phyloP scores from a whole-genome alignment of 92 coral and sea anemone species.

The Palythoa grandiflora region DNA sequence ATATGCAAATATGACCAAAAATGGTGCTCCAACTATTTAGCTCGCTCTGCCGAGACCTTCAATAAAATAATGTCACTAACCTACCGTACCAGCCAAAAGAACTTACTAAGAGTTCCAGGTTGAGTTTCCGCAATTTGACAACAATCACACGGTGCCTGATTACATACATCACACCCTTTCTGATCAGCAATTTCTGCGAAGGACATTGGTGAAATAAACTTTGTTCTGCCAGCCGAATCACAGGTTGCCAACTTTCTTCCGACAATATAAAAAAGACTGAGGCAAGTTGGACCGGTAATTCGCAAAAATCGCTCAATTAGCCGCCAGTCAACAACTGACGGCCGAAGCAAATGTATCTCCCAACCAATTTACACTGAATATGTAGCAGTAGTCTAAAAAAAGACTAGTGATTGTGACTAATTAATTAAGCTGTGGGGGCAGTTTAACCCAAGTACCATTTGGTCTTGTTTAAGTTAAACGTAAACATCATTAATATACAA shows the following conservation, averaged over 20 bases:
- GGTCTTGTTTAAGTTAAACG: not conserved
- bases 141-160: not conserved
- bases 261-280: not conserved
- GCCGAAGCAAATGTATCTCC: not conserved
- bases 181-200: too few species aligned
- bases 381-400: not conserved
- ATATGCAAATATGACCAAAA: too few species aligned
- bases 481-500: too few species aligned
- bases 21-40: not conserved
- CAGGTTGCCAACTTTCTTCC: too few species aligned
- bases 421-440: not conserved
- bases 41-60: too few species aligned
- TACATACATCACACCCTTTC: not conserved
- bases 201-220: too few species aligned
- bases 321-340: not conserved
- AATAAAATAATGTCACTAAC: not conserved
- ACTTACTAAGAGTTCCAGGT: not conserved
- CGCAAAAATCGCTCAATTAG: not conserved
- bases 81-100: not conserved
- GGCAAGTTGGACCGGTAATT: not conserved
- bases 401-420: not conserved
- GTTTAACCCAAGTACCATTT: not conserved
- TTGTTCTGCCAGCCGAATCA: too few species aligned
- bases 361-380: constrained; percentile 5
- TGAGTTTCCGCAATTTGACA: not conserved